Base-by-base conservation (phyloP, 2,888 invertebrate genomes). In the Candidula unifasciata region DNA sequence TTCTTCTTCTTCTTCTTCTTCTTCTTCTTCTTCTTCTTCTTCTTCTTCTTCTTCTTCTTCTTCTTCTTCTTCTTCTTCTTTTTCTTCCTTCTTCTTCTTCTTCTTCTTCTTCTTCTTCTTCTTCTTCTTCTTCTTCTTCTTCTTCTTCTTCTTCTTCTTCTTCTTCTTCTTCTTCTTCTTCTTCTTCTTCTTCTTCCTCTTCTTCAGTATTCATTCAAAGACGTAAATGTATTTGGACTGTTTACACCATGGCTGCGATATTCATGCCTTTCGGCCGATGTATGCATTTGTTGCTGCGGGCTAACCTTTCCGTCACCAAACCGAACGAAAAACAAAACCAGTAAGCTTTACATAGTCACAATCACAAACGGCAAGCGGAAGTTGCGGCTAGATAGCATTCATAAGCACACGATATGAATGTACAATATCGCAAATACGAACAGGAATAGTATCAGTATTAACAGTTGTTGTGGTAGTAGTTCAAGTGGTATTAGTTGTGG, bases 61-160 rank as follows among this genome's bases (percentile, higher is more conserved):
- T 16, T 24, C 60, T 16, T 60, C 60, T 16, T 60, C 60, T 16
- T 24, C 60, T 16, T 60, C 60, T 16, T 60, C 60, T 16, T 24
- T 18, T 16, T 60, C 60, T 16, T 60, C 60, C n/a, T 60, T n/a
- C n/a, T 24, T n/a, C n/a, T 60, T n/a, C n/a, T 71, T 27, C 71
- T 71, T 71, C 71, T 71, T 71, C 71, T 71, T 71, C 71, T 71
- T 27, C 71, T 71, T 71, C 71, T 71, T 71, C 71, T 71, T 27
- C 71, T n/a, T 71, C 71, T 71, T 71, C 71, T 71, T 27, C 71
- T 71, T 71, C 71, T 71, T 71, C 71, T 71, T 27, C 71, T 71
- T 71, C 71, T 71, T 71, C 71, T 71, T 71, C 71, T 71, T 27
- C 71, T 71, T 71, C 71, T 71, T 27, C 71, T 71, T 71, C 71